Evolutionary conservation across 2,888 invertebrate genomes (phyloP).

Genomic region (Phymatocera aterrima): DNA sequence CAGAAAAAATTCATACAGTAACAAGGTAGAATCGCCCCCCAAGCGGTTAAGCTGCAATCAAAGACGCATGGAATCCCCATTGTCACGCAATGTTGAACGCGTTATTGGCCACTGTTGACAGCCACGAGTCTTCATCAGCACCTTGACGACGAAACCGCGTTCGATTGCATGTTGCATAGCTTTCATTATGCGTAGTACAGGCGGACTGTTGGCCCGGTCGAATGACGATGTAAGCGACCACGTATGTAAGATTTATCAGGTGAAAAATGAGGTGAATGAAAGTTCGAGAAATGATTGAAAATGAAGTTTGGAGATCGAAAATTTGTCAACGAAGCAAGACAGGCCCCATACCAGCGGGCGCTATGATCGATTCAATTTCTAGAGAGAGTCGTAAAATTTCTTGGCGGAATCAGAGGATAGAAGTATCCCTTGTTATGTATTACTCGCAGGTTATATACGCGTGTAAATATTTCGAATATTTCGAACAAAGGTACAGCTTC

Average conservation of each 20-base stretch:
- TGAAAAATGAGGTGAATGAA: constrained; percentile 1
- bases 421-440: background rate
- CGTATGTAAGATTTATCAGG: background rate
- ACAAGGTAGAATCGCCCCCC: background rate
- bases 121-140: no score
- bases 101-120: no score
- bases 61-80: no score
- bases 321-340: background rate
- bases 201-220: background rate
- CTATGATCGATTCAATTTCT: constrained; percentile 15
- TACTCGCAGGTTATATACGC: background rate
- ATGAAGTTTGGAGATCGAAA: background rate
- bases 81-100: no score
- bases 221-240: background rate
- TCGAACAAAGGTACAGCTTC: background rate
- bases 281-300: background rate
- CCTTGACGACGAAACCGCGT: background rate
- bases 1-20: background rate
- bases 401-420: background rate
- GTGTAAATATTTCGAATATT: constrained; percentile 25
- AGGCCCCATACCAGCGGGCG: background rate
- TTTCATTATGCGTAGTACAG: background rate
- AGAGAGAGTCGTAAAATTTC: background rate
- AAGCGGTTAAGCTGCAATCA: no score
- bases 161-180: background rate